Base-by-base conservation (phyloP, 2,113 vertebrate genomes). In the Aegypius monachus region DNA sequence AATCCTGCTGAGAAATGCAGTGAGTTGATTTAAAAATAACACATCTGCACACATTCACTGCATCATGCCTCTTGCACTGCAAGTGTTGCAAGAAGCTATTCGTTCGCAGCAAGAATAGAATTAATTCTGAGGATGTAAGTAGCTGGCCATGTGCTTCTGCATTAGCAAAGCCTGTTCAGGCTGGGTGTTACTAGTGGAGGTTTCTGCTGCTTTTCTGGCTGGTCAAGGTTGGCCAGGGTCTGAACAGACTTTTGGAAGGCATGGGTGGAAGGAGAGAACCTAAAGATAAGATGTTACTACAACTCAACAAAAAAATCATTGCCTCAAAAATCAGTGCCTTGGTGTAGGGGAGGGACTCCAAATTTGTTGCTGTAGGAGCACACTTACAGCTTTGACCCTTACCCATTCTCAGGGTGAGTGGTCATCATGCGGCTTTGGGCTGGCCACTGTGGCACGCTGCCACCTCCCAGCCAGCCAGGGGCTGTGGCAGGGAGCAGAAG, bases 381-480 rank as follows among this genome's bases (percentile, higher is more conserved):
- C 34, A 14, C 13, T 52, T 85, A 34, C 0, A 52, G 58, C 31
- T 66, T 79, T 1, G 4, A 27, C 52, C 25, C 29, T n/a, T 36
- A 38, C 12, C 15, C 0, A 0, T 71, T 84, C 40, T 81, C 19
- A 29, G 65, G 21, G 5, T 1, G 2, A 6, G 3, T 56, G 58
- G n/a, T 56, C 52, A 26, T 68, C 31, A 16, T 0, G 0, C 6
- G 5, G 59, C 42, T 84, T 83, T 86, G 82, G 59, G 29, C 34
- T 89, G n/a, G 31, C 56, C 42, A 23, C 23, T 0, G 0, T 0
- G 1, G 40, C 10, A 1, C 0, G 0, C 23, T 82, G 6, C 67
- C 21, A 27, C 40, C 43, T 82, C 62, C 34, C 34, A 77, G 38
- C 25, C 40, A 55, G 25, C 48, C 2, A 0, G 26, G 59, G 73